Base-by-base conservation (phyloP, 1,140 invertebrate genomes). In the Antheraea mylitta region DNA sequence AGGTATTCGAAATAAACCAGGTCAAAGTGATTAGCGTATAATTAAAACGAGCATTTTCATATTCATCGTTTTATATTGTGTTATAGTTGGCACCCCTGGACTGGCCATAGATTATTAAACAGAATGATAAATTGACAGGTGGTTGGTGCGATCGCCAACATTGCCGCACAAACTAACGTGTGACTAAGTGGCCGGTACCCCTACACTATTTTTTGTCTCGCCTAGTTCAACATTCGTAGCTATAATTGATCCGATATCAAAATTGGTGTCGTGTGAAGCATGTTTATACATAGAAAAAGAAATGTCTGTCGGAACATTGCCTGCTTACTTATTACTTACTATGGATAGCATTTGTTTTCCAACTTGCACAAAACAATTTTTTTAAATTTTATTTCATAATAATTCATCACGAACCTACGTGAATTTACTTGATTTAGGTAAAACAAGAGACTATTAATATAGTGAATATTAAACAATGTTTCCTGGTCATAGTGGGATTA, bases 191-290 rank as follows among this genome's bases (percentile, higher is more conserved):
- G 45, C 16, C 45, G 45, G 16, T 16, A n/a, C 45, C 45, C 45
- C 11, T 53, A 53, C 45, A 53, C 45, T 61, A 61, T 61, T 61
- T 61, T 61, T 61, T 61, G 60, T 30, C 60, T 30, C 60, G 19
- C 36, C 19, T 61, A 22, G 60, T 36, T 11, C 36, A 16, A 60
- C 64, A 69, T 66, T 58, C 63, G 67, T 48, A 8, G 53, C 71
- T 72, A 72, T 69, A 66, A 72, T 72, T 69, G 67, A 66, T 72
- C 66, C 58, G 38, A 69, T 66, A 60, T 58, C 58, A 18, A 16
- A n/a, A 67, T 71, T 72, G 60, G 71, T 72, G 71, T 72, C 71
- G 71, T 72, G 71, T 72, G 71, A 48, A 72, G 48, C 63, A 58
- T 13, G 1, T 22, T 22, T 30, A 61, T 30, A 61, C 60, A 30